Conservation (phyloP, 2,113 vertebrate genomes). For the Nesoenas mayeri region DNA sequence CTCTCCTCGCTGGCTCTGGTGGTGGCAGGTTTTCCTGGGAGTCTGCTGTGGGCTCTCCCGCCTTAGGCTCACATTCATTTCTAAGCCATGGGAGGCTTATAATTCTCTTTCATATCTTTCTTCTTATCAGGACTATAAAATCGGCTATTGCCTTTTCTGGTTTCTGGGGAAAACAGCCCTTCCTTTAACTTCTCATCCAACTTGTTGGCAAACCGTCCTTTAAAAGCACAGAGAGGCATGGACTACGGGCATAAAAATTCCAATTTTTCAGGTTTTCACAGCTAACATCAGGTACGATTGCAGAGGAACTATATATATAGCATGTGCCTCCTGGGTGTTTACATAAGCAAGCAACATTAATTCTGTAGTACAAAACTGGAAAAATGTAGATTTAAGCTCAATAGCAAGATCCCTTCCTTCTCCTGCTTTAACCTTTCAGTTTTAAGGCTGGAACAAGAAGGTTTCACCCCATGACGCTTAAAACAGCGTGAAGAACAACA, state of each 20-base stretch:
- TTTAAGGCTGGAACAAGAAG: neutral
- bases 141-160: neutral
- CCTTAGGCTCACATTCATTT: neutral
- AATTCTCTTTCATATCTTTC: neutral
- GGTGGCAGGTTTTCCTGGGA: neutral
- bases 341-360: neutral
- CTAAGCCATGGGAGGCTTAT: neutral
- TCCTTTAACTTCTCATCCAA: neutral
- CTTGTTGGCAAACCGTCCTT: neutral
- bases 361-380: neutral
- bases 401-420: neutral
- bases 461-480: neutral
- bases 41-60: neutral
- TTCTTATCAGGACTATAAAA: neutral
- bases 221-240: neutral
- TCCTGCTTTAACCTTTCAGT: neutral
- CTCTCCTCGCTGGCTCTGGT: neutral
- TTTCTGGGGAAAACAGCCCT: neutral
- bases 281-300: neutral
- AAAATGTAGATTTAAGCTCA: neutral
- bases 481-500: neutral
- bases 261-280: neutral
- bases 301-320: neutral
- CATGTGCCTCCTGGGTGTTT: fast-evolving
- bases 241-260: neutral